Evolutionary conservation across 1,140 invertebrate species (phyloP), one percentile per base, ranked within the genome.

Genomic region (Heliconius hewitsoni): DNA sequence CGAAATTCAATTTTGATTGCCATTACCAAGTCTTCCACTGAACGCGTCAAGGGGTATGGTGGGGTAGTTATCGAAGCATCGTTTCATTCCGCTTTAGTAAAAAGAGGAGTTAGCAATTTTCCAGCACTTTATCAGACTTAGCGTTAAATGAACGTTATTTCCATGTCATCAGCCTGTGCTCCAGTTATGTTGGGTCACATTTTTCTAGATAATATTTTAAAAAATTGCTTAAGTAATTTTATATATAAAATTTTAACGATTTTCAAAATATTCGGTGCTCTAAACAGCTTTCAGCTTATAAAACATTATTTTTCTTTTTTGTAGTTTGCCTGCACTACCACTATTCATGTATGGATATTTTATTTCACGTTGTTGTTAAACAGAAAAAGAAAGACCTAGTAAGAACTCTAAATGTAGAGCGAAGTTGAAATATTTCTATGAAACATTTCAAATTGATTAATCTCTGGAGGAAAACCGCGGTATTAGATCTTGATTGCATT

Each of bases 121-220:
- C 81, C 81, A 81, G 79, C 79, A 79, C 82, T 79, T 71, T 78
- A 84, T 82, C 82, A 81, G 85, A 83, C 80, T 73, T 79, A 79
- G 81, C 82, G 84, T 85, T 73, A 85, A 86, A 85, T 84, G 82
- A 81, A 82, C 80, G 80, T 84, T 86, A 84, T 74, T 83, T 81
- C 80, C 84, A 81, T 76, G 77, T 77, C 70, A 72, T 46, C 55
- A 37, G 71, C 74, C 73, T 52, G 30, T 50, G 78, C 39, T 79
- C 78, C 71, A 73, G 34, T 79, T 79, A 74, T 46, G 42, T 74
- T 71, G 37, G 78, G 73, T 79, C 78, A 39, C 42, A 27, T 27
- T 66, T 30, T 34, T 30, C 30, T 66, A 66, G 27, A 66, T 66
- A n/a, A 57, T 23, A 66, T 66, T 66, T 66, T 1, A 1, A 30